A percentile compares a stretch with the other conserved stretches of the same genome.
Evolutionary conservation across 2,797 vertebrate genomes (phyloP).

Genomic region (Delichon dasypus): DNA sequence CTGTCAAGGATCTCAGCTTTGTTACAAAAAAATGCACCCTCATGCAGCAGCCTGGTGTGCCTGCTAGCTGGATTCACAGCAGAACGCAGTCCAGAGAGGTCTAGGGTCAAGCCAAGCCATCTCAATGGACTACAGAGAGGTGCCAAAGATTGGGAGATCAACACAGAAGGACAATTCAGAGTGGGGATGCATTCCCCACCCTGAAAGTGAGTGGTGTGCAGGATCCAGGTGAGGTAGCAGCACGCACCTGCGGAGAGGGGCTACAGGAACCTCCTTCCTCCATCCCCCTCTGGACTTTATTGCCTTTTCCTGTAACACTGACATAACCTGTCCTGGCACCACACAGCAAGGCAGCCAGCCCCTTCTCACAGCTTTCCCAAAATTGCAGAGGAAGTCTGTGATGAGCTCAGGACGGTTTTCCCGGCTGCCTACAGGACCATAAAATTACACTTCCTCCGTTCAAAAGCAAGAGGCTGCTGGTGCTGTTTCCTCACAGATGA

Average conservation of each 20-base stretch:
- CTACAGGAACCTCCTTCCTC: background rate
- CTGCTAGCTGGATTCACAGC: background rate
- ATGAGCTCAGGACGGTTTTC: slow-evolving; percentile 8
- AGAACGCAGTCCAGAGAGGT: background rate
- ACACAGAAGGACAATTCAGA: background rate
- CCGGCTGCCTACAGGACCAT: background rate
- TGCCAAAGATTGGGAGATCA: background rate
- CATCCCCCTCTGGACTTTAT: background rate
- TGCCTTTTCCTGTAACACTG: background rate
- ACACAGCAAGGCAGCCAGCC: rapidly evolving
- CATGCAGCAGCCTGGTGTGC: background rate
- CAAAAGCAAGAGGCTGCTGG: slow-evolving; percentile 16
- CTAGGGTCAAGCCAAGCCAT: background rate
- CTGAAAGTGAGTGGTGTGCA: rapidly evolving
- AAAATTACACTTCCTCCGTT: slow-evolving; percentile 20
- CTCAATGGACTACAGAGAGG: background rate
- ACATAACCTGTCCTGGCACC: rapidly evolving
- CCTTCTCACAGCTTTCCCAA: background rate
- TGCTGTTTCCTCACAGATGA: background rate
- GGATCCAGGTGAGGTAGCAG: rapidly evolving
- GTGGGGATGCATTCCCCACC: too few species aligned
- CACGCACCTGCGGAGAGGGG: rapidly evolving
- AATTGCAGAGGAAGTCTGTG: background rate
- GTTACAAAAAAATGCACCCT: background rate
- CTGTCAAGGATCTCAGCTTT: background rate